Conservation (phyloP, 2,797 vertebrate species). For the Chiroxiphia lanceolata region DNA sequence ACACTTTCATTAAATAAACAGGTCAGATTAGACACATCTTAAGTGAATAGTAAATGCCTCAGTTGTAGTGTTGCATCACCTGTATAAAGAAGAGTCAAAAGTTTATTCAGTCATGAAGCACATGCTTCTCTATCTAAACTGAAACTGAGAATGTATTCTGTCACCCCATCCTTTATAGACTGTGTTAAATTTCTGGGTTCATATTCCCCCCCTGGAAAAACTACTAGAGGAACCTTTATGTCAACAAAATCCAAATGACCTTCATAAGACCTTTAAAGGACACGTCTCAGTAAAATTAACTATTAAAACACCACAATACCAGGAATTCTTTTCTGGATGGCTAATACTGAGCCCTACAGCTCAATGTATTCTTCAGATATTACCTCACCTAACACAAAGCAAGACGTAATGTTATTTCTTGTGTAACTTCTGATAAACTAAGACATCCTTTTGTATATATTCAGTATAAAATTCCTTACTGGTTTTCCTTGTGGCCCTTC, state of each 20-base stretch:
- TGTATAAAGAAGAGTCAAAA: background rate
- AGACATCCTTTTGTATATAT: background rate
- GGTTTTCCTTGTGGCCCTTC: slow-evolving; percentile 91
- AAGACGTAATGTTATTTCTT: background rate
- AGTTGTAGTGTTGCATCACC: background rate
- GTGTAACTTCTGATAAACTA: background rate
- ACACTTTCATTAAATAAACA: background rate
- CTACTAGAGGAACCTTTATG: background rate
- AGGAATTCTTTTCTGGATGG: background rate
- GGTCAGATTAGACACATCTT: background rate
- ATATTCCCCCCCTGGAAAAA: background rate
- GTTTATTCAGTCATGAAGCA: background rate
- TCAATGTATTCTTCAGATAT: background rate
- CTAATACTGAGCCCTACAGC: background rate
- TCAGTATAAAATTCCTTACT: slow-evolving; percentile 77
- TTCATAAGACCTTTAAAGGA: background rate
- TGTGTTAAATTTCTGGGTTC: background rate
- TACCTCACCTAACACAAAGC: background rate
- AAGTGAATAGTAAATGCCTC: background rate
- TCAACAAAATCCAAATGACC: background rate
- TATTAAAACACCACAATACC: background rate
- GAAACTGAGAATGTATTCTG: background rate
- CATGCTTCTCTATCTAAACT: background rate
- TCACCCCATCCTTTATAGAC: background rate
- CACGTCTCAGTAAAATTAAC: background rate